phyloP scores from a whole-genome alignment of 2,888 invertebrate species.

The Ophioninae sp. region DNA sequence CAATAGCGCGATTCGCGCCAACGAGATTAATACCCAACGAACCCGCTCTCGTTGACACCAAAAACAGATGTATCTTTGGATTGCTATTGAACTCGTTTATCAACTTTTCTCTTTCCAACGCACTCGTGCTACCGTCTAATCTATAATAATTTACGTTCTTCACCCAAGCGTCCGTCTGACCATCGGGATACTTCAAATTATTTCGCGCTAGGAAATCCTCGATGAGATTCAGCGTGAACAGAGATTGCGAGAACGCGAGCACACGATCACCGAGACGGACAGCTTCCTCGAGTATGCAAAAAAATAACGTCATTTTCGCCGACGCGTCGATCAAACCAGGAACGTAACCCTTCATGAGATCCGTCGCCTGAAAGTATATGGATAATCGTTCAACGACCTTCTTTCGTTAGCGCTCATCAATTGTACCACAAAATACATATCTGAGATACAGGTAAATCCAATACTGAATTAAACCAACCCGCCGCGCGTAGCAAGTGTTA shows the following conservation, averaged over 20 bases:
- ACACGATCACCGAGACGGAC: constrained; percentile 94
- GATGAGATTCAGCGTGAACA: constrained; percentile 96
- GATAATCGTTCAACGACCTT: constrained; percentile 1
- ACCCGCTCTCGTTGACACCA: constrained; percentile 98
- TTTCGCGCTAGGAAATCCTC: constrained; percentile 94
- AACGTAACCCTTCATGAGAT: constrained; percentile 91
- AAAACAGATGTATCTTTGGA: constrained; percentile 92
- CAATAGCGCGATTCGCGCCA: constrained; percentile 98
- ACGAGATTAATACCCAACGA: constrained; percentile 98
- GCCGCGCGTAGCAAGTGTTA: no score
- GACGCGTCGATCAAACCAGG: constrained; percentile 96
- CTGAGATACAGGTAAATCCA: no score
- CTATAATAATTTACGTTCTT: constrained; percentile 94
- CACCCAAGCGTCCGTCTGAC: constrained; percentile 89
- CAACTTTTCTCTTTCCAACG: constrained; percentile 95
- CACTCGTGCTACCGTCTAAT: constrained; percentile 97
- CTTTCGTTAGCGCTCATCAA: background rate
- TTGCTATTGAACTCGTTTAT: constrained; percentile 98
- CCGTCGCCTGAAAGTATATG: constrained; percentile 84
- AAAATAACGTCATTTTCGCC: constrained; percentile 96
- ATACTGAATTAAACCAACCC: no score
- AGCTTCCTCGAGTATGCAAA: constrained; percentile 94
- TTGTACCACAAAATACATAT: no score
- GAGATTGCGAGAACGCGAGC: constrained; percentile 96
- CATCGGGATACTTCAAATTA: constrained; percentile 82